Evolutionary conservation across 2,888 invertebrate genomes (phyloP).

Genomic region (Epinotia bilunana): DNA sequence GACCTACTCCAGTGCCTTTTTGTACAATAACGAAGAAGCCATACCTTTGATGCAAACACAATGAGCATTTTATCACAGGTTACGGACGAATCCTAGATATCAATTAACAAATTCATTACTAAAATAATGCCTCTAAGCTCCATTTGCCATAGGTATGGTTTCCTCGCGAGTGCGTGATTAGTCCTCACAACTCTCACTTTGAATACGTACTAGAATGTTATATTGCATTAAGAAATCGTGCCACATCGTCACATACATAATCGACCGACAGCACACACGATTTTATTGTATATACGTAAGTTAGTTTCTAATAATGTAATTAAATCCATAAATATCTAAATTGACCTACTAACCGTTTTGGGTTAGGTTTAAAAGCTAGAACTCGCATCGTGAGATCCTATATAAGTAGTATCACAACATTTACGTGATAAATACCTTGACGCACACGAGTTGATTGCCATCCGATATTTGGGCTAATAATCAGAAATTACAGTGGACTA

Average conservation of each 20-base stretch:
- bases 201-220: neutral
- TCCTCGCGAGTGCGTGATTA: no score
- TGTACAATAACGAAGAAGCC: neutral
- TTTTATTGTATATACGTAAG: neutral
- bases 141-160: neutral
- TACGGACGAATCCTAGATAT: neutral
- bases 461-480: neutral
- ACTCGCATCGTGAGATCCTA: slow-evolving; percentile 15
- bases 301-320: neutral
- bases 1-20: neutral
- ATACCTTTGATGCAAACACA: neutral
- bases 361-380: slow-evolving; percentile 3
- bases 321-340: neutral
- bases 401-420: slow-evolving; percentile 29
- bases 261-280: neutral
- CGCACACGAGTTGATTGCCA: slow-evolving; percentile 3
- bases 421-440: neutral
- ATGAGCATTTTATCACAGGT: neutral
- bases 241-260: neutral
- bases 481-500: no score
- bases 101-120: neutral
- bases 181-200: neutral
- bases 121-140: neutral
- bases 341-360: neutral
- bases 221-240: neutral